These are phyloP conservation scores for Diaprepes abbreviatus DNA, from an alignment of 2,888 invertebrate genomes.

Conservation along the genomic window DNA sequence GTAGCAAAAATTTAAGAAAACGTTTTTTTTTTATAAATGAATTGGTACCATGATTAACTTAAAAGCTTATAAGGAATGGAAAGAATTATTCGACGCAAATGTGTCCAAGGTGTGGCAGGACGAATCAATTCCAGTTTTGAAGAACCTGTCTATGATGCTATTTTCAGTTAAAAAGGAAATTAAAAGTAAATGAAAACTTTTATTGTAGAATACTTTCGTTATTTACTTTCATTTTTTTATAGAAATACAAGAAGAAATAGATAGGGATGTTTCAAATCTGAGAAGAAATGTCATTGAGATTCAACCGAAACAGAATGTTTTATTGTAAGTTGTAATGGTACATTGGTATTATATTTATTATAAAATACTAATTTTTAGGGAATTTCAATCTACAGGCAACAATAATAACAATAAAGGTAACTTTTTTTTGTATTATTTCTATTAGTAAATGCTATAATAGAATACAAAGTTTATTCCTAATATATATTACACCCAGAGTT, in stretches of 20 bases:
- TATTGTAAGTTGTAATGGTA: not conserved
- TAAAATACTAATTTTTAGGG: constrained; percentile 5
- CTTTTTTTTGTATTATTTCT: not conserved
- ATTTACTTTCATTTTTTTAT: constrained; percentile 23
- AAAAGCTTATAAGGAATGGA: constrained; percentile 53
- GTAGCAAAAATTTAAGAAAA: too few relatives aligned
- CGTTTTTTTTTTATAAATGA: not conserved
- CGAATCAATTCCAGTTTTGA: constrained; percentile 52
- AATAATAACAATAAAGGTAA: constrained; percentile 13
- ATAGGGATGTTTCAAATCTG: constrained; percentile 39
- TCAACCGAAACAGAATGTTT: not conserved
- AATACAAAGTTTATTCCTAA: not conserved
- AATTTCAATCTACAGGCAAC: not conserved
- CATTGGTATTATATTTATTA: not conserved
- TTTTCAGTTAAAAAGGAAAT: constrained; percentile 54
- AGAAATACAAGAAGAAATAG: constrained; percentile 44
- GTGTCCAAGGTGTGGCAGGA: constrained; percentile 50
- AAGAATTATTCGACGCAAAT: constrained; percentile 52
- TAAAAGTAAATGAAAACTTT: constrained; percentile 45
- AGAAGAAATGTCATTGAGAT: constrained; percentile 30
- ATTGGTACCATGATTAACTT: constrained; percentile 2
- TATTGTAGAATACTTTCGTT: not conserved
- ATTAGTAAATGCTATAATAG: not conserved
- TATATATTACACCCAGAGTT: too few relatives aligned
- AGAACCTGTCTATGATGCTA: constrained; percentile 51